Base-by-base conservation (phyloP, 1,140 invertebrate species). In the Drosophila lowei region DNA sequence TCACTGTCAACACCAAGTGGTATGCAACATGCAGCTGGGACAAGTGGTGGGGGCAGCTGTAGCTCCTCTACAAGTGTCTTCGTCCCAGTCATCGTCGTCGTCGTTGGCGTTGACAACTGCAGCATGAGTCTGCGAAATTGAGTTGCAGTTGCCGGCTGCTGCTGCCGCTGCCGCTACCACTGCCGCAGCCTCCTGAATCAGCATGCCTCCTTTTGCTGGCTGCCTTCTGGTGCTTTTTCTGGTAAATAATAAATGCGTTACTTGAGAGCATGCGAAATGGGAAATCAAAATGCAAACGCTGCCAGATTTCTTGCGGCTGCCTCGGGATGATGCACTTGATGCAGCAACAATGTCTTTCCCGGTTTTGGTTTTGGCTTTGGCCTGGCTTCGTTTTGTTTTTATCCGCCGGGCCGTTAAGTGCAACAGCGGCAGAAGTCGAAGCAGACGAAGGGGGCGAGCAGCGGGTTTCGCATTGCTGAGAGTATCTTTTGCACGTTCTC, bases 161-260 rank as follows among this genome's bases (percentile, higher is more conserved):
- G 16, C 21, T 23, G 21, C 21, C 21, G 5, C 23, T 25, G 25
- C 43, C 23, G 54, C 30, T 41, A 2, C 48, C 25, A 18, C 1
- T 61, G 67, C 58, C 47, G 28, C 28, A 30, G 28, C 8, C 30
- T 30, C 30, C 43, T 30, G 49, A 3, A 30, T 30, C 30, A 44
- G 11, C 34, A 38, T 38, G 34, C 34, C 34, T 38, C 8, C 34
- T 13, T 38, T 13, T 38, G 34, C 64, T 62, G 64, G 54, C 55
- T 38, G 34, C 34, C 30, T 38, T 11, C 34, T 38, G 34, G 11
- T 38, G 34, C 11, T 38, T 38, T 38, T 38, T 38, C 72, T 78
- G 74, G 73, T 79, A 88, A 89, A 89, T 89, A 86, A 89, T 88
- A 83, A 88, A 88, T 88, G 84, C 79, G 76, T 88, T 84, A 81